phyloP scores from a whole-genome alignment of 35 echinoderm and acorn worm genomes.

The Apostichopus japonicus region DNA sequence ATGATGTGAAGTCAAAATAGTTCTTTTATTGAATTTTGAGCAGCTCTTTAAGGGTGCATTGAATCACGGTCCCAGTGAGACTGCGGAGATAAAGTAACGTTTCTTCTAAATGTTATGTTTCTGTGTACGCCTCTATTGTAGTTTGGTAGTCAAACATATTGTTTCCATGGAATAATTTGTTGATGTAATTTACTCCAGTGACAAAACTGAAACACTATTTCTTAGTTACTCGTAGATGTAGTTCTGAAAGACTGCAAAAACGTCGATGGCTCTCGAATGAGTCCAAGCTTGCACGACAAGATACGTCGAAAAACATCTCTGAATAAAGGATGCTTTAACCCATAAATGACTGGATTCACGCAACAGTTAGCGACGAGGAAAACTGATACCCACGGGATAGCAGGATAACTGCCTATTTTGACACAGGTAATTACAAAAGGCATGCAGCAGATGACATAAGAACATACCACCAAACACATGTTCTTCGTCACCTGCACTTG shows the following conservation, averaged over 20 bases:
- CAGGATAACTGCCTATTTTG: background rate
- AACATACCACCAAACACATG: conserved; percentile 30
- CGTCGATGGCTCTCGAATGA: conserved; percentile 42
- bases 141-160: no score
- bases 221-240: background rate
- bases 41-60: no score
- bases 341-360: conserved; percentile 66
- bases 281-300: conserved; percentile 30
- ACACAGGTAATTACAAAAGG: conserved; percentile 23
- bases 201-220: no score
- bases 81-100: no score
- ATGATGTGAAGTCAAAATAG: no score
- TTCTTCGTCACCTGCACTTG: conserved; percentile 23
- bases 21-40: no score
- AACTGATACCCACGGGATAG: conserved; percentile 8
- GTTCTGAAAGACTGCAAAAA: conserved; percentile 19
- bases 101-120: no score
- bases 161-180: no score
- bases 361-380: conserved; percentile 47
- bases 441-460: background rate
- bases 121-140: no score
- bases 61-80: no score
- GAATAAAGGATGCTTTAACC: conserved; percentile 54
- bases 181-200: no score
- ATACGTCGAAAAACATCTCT: conserved; percentile 54